Base-by-base conservation (phyloP, 2,888 invertebrate genomes). In the Acronicta alni region DNA sequence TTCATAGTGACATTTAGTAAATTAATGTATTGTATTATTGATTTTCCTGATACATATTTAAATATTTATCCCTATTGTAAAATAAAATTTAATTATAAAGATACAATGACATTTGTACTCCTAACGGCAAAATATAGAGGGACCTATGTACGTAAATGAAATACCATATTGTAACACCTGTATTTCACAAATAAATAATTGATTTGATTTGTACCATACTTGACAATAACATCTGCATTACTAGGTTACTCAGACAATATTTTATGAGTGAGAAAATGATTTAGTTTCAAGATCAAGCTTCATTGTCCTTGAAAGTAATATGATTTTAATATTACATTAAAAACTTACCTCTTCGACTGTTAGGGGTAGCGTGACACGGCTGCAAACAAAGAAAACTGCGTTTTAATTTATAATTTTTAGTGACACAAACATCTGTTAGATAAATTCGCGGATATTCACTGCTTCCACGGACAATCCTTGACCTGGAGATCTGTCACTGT, bases 331-430 rank as follows among this genome's bases (percentile, higher is more conserved):
- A 30, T 57, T 20, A 42, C 51, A 52, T 61, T 56, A 62, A 37
- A 57, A 57, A 67, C 97, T 95, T 95, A 98, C 98, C 97, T 99
- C 99, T 95, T 99, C 98, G 80, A 99, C 99, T 84, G 98, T 98
- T 92, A 99, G 96, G 88, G 99, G 99, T 93, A 99, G 96, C 91
- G 98, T 97, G 86, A 99, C 98, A 89, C 99, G 98, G 95, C 99
- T 99, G 96, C 88, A 96, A 96, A 88, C 82, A 89, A 92, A 86
- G 65, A 79, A 66, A 66, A 69, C 48, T 63, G 18, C 51, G 53
- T 75, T 77, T 26, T 61, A 71, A 59, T 62, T 66, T 53, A 35
- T 46, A 57, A 51, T 63, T 54, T 5, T 38, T 59, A 55, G 63
- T 61, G 61, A 59, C 48, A 70, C 68, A 72, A 84, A 84, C 83